phyloP scores from a whole-genome alignment of 2,113 vertebrate genomes.

The Syngnathoides biaculeatus region DNA sequence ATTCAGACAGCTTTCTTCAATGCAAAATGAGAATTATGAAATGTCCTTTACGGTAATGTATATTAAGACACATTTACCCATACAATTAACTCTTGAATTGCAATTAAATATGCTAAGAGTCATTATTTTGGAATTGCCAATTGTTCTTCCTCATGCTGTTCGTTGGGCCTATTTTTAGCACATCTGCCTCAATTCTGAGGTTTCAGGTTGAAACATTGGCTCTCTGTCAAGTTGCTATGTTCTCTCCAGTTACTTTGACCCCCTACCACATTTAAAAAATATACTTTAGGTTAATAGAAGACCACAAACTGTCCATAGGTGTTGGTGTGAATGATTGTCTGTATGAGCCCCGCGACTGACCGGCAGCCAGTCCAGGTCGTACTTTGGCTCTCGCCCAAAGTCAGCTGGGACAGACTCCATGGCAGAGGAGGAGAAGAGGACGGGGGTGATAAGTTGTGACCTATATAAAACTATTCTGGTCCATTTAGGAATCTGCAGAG shows the following conservation, averaged over 20 bases:
- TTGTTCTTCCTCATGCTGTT: background rate
- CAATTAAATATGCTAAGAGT: background rate
- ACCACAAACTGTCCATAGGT: background rate
- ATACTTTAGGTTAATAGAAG: too few species aligned
- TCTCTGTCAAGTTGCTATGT: background rate
- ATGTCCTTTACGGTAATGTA: background rate
- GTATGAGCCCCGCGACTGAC: background rate
- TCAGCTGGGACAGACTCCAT: background rate
- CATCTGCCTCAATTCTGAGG: background rate
- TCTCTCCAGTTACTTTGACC: background rate
- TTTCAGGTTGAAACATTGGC: background rate
- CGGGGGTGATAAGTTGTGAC: background rate
- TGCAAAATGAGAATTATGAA: slow-evolving; percentile 10
- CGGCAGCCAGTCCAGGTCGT: background rate
- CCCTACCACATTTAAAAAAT: too few species aligned
- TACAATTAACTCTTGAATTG: background rate
- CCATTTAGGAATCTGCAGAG: background rate
- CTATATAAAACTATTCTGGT: background rate
- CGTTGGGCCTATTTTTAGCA: background rate
- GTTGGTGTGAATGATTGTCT: background rate
- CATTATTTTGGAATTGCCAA: background rate
- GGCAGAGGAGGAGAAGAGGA: background rate
- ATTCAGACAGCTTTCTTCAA: slow-evolving; percentile 9
- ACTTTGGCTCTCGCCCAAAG: background rate
- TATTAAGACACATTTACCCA: background rate